Conservation (phyloP, 37 sponge, comb jelly and placozoan species). For the Cliona cf. orientalis region DNA sequence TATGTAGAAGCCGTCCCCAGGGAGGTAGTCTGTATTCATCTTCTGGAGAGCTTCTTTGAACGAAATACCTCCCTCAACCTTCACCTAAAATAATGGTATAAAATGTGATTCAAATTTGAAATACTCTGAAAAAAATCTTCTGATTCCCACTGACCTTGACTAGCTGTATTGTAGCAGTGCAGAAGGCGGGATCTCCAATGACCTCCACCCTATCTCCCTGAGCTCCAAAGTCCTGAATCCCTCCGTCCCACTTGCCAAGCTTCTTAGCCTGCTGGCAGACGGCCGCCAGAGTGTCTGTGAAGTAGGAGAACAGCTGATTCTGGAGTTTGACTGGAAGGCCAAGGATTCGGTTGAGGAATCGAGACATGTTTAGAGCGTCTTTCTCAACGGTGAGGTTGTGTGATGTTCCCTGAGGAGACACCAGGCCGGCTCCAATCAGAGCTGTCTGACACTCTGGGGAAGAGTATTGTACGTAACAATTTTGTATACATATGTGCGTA, state of each 20-base stretch:
- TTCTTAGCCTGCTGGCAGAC: slow-evolving; percentile 76
- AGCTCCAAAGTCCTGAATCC: slow-evolving; percentile 76
- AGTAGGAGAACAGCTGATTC: slow-evolving; percentile 89
- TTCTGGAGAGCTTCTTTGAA: slow-evolving; percentile 59
- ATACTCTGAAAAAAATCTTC: no score
- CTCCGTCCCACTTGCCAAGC: slow-evolving; percentile 81
- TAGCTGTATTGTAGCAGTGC: slow-evolving; percentile 78
- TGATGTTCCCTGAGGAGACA: no score
- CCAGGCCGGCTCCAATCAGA: slow-evolving; percentile 69
- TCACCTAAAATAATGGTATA: slow-evolving; percentile 29
- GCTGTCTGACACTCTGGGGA: slow-evolving; percentile 40
- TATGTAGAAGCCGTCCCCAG: slow-evolving; percentile 84
- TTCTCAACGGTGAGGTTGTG: slow-evolving; percentile 66
- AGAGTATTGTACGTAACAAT: no score
- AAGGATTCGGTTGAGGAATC: slow-evolving; percentile 86
- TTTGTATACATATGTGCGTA: no score
- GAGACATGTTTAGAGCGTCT: slow-evolving; percentile 71
- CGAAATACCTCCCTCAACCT: slow-evolving; percentile 81
- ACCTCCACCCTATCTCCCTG: slow-evolving; percentile 74
- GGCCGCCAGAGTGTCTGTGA: slow-evolving; percentile 77
- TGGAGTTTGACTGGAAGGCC: slow-evolving; percentile 90
- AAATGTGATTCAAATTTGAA: background rate
- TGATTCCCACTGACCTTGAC: slow-evolving; percentile 84
- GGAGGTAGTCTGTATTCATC: slow-evolving; percentile 50
- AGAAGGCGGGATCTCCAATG: slow-evolving; percentile 70